These are phyloP conservation scores for Pomatostomus ruficeps DNA, from an alignment of 2,113 vertebrate species.

Conservation along the genomic window DNA sequence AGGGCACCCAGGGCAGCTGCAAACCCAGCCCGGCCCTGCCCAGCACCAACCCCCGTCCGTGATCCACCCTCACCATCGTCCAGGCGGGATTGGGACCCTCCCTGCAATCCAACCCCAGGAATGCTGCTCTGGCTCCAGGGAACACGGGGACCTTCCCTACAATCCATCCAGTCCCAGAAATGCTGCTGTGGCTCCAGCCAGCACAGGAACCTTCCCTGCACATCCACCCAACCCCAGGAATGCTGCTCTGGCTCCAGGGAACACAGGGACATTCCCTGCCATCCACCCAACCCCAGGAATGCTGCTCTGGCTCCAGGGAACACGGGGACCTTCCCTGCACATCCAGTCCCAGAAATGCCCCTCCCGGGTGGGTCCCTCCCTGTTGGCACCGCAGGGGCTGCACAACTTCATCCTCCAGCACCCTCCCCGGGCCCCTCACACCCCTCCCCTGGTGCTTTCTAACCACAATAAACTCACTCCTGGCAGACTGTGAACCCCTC, in stretches of 20 bases:
- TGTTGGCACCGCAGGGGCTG: background rate
- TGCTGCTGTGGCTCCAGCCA: background rate
- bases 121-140: too few species aligned
- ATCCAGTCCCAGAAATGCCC: background rate
- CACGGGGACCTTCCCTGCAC: background rate
- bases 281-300: background rate
- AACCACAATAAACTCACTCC: background rate
- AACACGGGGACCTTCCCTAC: background rate
- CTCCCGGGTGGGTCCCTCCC: background rate
- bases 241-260: background rate
- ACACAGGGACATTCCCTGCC: background rate
- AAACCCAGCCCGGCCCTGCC: background rate
- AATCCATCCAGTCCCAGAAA: too few species aligned
- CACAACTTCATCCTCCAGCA: background rate
- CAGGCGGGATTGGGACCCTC: rapidly evolving
- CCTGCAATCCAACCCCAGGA: background rate
- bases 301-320: too few species aligned
- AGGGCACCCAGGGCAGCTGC: background rate
- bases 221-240: background rate
- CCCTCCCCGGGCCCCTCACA: background rate
- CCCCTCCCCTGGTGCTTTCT: background rate
- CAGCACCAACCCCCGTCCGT: too few species aligned
- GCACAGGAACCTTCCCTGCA: background rate
- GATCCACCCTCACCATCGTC: rapidly evolving
- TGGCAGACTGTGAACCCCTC: background rate